phyloP scores from a whole-genome alignment of 92 coral and sea anemone genomes.

The Bergia sp. region DNA sequence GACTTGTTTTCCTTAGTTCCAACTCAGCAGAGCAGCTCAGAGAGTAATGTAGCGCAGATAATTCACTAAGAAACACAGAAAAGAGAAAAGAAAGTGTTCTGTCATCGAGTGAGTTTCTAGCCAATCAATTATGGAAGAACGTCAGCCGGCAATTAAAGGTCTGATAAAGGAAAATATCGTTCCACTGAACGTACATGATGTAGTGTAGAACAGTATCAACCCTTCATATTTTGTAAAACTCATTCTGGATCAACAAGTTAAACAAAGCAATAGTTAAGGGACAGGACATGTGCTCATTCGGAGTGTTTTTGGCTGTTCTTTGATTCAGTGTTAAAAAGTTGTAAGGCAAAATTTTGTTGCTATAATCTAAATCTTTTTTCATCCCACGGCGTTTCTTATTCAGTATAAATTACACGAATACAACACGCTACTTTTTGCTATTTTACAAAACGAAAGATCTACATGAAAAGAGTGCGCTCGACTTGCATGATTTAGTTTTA shows the following conservation, averaged over 20 bases:
- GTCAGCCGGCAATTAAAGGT: not conserved
- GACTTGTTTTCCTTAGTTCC: not conserved
- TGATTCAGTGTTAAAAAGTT: no score
- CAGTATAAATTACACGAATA: not conserved
- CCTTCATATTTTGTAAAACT: not conserved
- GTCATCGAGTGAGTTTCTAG: not conserved
- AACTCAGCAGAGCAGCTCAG: no score
- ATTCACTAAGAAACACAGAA: not conserved
- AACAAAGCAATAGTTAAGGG: not conserved
- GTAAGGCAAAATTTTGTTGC: no score
- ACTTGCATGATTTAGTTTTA: conserved; percentile 1
- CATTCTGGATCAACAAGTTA: no score
- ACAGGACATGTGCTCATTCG: no score
- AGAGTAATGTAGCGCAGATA: not conserved
- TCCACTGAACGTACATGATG: not conserved
- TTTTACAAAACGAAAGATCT: conserved; percentile 21
- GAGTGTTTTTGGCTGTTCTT: not conserved
- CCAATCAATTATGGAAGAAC: not conserved
- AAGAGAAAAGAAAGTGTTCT: not conserved
- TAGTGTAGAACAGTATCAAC: no score
- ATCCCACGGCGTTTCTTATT: not conserved
- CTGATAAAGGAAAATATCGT: not conserved
- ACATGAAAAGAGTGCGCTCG: not conserved
- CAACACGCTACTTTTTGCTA: not conserved
- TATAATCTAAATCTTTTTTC: not conserved